Evolutionary conservation across 2,113 vertebrate genomes (phyloP).

Genomic region (Nothoprocta perdicaria): DNA sequence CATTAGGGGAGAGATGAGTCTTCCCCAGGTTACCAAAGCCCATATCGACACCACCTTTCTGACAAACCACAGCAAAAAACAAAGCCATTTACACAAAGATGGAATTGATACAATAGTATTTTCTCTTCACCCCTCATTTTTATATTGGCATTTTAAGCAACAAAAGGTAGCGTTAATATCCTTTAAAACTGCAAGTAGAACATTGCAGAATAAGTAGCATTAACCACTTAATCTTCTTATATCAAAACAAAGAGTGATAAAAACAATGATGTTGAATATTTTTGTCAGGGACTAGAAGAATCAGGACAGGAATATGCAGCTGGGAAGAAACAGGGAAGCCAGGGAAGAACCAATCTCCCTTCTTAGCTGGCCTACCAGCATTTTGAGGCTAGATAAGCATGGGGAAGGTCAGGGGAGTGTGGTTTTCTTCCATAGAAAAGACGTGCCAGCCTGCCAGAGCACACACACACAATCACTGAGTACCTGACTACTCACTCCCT

Average conservation of each 20-base stretch:
- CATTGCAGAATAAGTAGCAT: conserved; percentile 10
- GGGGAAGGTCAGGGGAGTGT: not conserved
- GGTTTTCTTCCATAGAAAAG: not conserved
- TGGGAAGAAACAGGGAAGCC: not conserved
- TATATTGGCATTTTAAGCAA: conserved; percentile 41
- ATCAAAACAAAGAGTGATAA: not conserved
- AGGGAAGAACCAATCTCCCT: not conserved
- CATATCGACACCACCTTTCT: conserved; percentile 40
- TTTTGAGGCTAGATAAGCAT: not conserved
- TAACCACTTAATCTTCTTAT: conserved; percentile 10
- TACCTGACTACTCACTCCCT: not conserved
- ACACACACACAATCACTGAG: not conserved
- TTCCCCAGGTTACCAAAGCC: conserved; percentile 47
- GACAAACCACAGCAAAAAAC: conserved; percentile 39
- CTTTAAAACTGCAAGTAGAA: conserved; percentile 26
- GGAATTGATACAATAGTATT: conserved; percentile 18
- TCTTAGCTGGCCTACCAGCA: not conserved
- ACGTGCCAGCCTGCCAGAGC: not conserved
- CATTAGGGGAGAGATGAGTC: conserved; percentile 38
- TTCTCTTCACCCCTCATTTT: conserved; percentile 32
- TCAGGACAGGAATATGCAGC: not conserved
- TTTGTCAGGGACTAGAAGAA: not conserved
- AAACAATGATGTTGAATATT: not conserved
- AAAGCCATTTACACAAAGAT: conserved; percentile 45
- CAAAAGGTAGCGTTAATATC: conserved; percentile 42